phyloP scores from a whole-genome alignment of 1,140 invertebrate species.

The Reticulitermes speratus region DNA sequence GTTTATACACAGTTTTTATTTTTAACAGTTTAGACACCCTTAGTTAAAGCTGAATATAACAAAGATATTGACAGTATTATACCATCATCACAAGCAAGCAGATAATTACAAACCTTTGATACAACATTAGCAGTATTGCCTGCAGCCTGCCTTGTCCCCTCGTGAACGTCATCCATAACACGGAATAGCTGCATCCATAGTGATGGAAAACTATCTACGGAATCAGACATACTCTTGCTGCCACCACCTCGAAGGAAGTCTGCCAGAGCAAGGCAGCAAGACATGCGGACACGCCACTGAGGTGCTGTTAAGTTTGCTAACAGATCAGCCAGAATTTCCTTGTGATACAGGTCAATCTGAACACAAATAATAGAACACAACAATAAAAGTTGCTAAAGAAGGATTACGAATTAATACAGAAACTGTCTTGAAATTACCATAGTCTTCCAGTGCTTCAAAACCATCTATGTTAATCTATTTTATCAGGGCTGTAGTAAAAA shows the following conservation, averaged over 20 bases:
- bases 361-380: constrained; percentile 39
- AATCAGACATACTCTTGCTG: constrained; percentile 25
- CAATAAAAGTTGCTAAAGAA: constrained; percentile 19
- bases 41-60: no score
- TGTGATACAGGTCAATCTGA: constrained; percentile 82
- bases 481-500: no score
- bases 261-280: constrained; percentile 81
- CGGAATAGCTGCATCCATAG: constrained; percentile 82
- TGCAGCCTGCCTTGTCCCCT: constrained; percentile 79
- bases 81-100: no score
- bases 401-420: no score
- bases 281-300: constrained; percentile 87
- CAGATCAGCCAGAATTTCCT: constrained; percentile 82
- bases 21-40: no score
- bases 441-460: no score
- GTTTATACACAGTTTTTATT: no score
- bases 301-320: constrained; percentile 75
- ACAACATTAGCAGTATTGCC: constrained; percentile 72
- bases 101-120: constrained; percentile 55
- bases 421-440: no score
- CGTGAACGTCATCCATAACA: constrained; percentile 93
- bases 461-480: no score
- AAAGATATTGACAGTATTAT: no score
- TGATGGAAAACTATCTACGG: constrained; percentile 54
- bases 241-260: constrained; percentile 69